A percentile compares a stretch with the other conserved stretches of the same genome.
Conservation (phyloP, 2,888 invertebrate genomes). For the Cantharis flavilabris region DNA sequence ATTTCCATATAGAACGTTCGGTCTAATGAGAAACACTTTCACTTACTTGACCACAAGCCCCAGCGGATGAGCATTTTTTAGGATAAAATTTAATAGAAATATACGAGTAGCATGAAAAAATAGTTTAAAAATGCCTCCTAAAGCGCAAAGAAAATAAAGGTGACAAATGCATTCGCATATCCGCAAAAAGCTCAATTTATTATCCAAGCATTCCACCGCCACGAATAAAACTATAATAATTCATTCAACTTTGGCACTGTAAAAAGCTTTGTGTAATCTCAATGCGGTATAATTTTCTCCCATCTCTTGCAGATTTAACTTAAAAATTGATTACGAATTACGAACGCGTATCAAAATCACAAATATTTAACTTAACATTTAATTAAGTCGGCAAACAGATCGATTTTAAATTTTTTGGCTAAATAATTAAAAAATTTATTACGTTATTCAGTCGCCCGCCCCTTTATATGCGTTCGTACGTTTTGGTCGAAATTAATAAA, state of each 20-base stretch:
- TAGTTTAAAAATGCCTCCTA: conserved; percentile 26
- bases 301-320: conserved; percentile 11
- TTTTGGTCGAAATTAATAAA: neutral
- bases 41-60: neutral
- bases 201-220: conserved; percentile 40
- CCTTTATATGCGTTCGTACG: neutral
- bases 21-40: neutral
- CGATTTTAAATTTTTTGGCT: neutral
- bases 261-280: conserved; percentile 36
- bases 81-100: neutral
- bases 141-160: conserved; percentile 40
- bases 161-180: conserved; percentile 48
- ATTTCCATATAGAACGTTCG: neutral
- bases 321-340: neutral
- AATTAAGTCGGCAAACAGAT: neutral
- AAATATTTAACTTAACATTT: neutral
- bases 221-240: conserved; percentile 41
- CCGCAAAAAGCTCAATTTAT: conserved; percentile 49
- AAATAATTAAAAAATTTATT: neutral
- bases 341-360: neutral
- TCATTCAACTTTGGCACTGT: conserved; percentile 40
- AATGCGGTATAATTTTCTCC: conserved; percentile 9
- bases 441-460: neutral
- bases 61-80: neutral
- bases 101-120: neutral